A percentile compares a stretch with the other conserved stretches of the same genome.
Conservation (phyloP, 2,888 invertebrate genomes). For the Nudaria mundana region DNA sequence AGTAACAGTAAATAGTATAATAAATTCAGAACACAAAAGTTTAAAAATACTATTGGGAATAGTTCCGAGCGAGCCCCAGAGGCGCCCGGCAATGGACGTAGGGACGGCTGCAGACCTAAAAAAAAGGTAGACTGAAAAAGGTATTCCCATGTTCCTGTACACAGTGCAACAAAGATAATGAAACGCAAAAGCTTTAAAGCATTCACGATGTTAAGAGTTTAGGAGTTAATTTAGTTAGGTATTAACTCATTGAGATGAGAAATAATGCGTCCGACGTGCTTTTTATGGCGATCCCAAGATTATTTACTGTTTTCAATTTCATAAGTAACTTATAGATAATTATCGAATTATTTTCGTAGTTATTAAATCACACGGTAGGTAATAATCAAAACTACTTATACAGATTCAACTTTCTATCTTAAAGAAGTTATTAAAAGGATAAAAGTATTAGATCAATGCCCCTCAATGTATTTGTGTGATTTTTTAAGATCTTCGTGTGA, state of each 20-base stretch:
- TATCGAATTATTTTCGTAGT: background rate
- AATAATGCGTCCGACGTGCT: background rate
- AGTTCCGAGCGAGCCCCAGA: too few relatives aligned
- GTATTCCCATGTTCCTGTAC: too few relatives aligned
- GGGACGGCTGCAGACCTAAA: too few relatives aligned
- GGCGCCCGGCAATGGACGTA: too few relatives aligned
- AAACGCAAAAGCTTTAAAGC: too few relatives aligned
- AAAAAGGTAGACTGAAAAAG: too few relatives aligned
- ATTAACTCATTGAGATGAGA: background rate
- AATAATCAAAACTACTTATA: background rate
- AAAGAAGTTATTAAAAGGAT: constrained; percentile 16
- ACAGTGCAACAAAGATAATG: too few relatives aligned
- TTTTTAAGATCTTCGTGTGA: constrained; percentile 59
- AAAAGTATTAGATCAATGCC: constrained; percentile 7
- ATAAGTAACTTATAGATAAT: background rate
- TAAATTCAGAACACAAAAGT: too few relatives aligned
- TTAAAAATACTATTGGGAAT: too few relatives aligned
- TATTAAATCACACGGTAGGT: background rate
- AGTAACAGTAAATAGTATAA: too few relatives aligned
- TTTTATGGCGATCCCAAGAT: background rate
- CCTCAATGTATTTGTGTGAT: constrained; percentile 39
- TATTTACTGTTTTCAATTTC: background rate
- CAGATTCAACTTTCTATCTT: constrained; percentile 16
- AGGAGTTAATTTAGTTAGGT: background rate
- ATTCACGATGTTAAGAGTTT: background rate